A percentile compares a stretch with the other conserved stretches of the same genome.
Conservation (phyloP, 1,140 invertebrate species). For the Pteromalus puparum region DNA sequence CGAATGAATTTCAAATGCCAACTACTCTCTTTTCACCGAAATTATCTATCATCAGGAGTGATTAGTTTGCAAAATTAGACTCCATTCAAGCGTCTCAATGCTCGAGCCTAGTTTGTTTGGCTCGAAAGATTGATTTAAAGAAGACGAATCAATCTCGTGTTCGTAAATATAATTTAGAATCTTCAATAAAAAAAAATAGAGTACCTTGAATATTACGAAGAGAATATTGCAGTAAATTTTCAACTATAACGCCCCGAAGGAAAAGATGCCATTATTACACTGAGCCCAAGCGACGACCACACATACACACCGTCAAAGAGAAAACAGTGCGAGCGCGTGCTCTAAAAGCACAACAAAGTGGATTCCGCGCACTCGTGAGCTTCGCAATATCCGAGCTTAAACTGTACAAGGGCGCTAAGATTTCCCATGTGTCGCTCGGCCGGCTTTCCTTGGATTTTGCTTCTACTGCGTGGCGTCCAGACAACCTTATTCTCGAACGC, state of each 20-base stretch:
- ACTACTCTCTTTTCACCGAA: not conserved
- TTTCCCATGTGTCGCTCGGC: slow-evolving; percentile 30
- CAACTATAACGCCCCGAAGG: not conserved
- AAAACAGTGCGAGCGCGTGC: not conserved
- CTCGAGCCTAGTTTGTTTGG: too few species aligned
- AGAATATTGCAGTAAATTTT: not conserved
- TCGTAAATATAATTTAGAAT: too few species aligned
- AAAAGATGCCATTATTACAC: not conserved
- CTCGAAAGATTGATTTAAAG: too few species aligned
- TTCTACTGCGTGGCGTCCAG: not conserved
- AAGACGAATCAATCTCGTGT: too few species aligned
- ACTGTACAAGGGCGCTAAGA: slow-evolving; percentile 35
- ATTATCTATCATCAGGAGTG: too few species aligned
- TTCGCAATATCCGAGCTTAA: slow-evolving; percentile 26
- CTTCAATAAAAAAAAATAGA: too few species aligned
- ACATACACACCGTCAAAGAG: not conserved
- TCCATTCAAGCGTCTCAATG: too few species aligned
- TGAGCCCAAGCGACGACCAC: not conserved
- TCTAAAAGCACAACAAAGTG: slow-evolving; percentile 36
- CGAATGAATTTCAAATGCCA: not conserved
- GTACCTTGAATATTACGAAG: too few species aligned
- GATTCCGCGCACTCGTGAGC: not conserved
- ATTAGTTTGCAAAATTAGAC: too few species aligned
- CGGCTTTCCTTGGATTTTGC: slow-evolving; percentile 17
- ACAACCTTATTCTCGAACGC: not conserved